phyloP scores from a whole-genome alignment of 23 tunicate species.

The Phallusia fumigata region DNA sequence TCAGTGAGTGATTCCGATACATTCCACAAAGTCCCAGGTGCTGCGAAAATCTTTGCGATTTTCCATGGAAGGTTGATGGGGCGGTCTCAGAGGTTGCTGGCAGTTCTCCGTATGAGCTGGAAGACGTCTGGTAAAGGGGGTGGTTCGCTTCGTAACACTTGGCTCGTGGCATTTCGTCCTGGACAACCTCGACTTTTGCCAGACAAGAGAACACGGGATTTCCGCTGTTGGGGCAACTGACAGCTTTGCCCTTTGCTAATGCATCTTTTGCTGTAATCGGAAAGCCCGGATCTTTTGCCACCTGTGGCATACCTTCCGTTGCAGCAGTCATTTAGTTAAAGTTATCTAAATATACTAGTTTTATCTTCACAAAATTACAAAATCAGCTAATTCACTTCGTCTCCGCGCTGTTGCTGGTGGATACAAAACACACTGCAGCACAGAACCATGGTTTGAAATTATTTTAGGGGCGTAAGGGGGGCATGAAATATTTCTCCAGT shows the following conservation, averaged over 20 bases:
- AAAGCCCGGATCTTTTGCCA: background rate
- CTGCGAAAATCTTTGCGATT: constrained; percentile 63
- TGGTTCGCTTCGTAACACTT: constrained; percentile 53
- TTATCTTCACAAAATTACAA: background rate
- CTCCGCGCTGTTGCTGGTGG: background rate
- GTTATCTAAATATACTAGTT: background rate
- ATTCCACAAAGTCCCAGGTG: constrained; percentile 86
- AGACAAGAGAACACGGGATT: constrained; percentile 76
- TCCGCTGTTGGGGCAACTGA: constrained; percentile 48
- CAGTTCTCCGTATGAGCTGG: constrained; percentile 67
- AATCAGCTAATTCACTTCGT: background rate
- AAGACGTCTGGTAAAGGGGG: constrained; percentile 70
- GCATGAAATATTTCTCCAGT: too few relatives aligned
- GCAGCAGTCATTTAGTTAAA: background rate
- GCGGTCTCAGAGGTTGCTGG: constrained; percentile 62
- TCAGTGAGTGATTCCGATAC: constrained; percentile 84
- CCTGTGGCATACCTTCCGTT: background rate
- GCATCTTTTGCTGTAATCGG: constrained; percentile 45
- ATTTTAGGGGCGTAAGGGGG: background rate
- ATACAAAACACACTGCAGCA: constrained; percentile 3
- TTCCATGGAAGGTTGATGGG: constrained; percentile 74
- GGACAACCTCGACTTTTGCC: constrained; percentile 45
- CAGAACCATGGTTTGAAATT: background rate
- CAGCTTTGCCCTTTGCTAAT: constrained; percentile 3
- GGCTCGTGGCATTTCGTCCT: constrained; percentile 45